phyloP scores from a whole-genome alignment of 2,888 invertebrate genomes.

The Cataglyphis altisquamis region DNA sequence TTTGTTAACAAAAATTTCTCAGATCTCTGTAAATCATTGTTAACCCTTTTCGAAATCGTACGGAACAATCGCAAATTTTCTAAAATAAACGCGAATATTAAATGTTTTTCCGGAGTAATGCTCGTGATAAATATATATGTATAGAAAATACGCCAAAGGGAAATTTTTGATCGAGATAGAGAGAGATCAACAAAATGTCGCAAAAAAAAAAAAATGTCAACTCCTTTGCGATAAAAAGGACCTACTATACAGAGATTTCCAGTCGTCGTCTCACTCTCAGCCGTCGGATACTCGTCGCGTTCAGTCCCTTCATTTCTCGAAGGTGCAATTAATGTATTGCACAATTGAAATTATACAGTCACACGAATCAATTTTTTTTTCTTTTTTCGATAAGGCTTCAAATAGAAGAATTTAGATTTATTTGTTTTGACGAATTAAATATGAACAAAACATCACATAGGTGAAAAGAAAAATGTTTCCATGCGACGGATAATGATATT shows the following conservation, averaged over 20 bases:
- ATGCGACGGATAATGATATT: not conserved
- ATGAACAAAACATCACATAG: not conserved
- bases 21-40: constrained; percentile 52
- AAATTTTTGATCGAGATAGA: constrained; percentile 48
- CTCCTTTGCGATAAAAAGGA: not conserved
- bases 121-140: not conserved
- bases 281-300: constrained; percentile 64
- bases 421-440: constrained; percentile 6
- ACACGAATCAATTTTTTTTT: not conserved
- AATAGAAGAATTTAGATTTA: constrained; percentile 3
- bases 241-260: not conserved
- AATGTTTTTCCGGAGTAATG: not conserved
- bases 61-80: constrained; percentile 14
- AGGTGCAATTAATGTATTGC: constrained; percentile 25
- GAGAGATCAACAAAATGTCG: constrained; percentile 14
- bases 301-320: constrained; percentile 26
- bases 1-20: constrained; percentile 17
- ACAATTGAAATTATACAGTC: constrained; percentile 40
- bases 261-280: constrained; percentile 6
- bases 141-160: not conserved
- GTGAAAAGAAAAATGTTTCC: not conserved
- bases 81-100: constrained; percentile 24
- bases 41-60: constrained; percentile 59
- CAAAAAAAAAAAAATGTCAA: not conserved
- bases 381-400: not conserved